Evolutionary conservation across 2,888 invertebrate species (phyloP), one percentile per base, ranked within the genome.

Genomic region (Rhogogaster chlorosoma): DNA sequence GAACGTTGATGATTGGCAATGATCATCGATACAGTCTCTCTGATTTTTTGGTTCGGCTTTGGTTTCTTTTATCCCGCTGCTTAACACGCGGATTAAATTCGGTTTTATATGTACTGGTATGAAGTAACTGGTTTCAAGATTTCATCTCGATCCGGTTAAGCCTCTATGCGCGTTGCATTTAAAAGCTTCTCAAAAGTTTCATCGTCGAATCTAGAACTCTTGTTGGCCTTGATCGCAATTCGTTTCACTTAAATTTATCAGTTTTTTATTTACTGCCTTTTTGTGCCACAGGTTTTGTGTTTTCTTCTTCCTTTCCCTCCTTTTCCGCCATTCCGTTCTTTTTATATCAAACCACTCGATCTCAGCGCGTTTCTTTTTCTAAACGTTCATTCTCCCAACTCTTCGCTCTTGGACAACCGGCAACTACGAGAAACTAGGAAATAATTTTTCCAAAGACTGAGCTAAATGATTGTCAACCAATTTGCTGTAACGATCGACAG

Each of bases 181-280:
- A 42, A 29, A 38, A 73, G 26, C 22, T 22, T 10, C 10, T 22
- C 22, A 18, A 38, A 67, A 67, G 77, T 49, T 53, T 77, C 53
- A 77, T 77, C 49, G 77, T 32, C 10, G 77, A 53, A 77, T 77
- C 77, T 77, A 77, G 77, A 53, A 77, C 77, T 77, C 77, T 53
- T 77, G 77, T 53, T 77, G 77, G 77, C 77, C 77, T 77, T 77
- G 77, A 77, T 77, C 53, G 18, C 32, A 7, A 77, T 53, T 53
- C 32, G 53, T 77, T 77, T 77, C 49, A 77, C 77, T 77, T 53
- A n/a, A 77, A 77, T 77, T 77, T 53, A 77, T 77, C 77, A 77
- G 71, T 73, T 73, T 22, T 67, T 42, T 42, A n/a, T 73, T 36
- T 73, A 42, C 26, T 38, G 15, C 15, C 32, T 67, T 22, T 26